Percentiles rank a stretch among this genome's conserved stretches.
Conservation (phyloP, 2,888 invertebrate species). For the Xiphydria camelus region DNA sequence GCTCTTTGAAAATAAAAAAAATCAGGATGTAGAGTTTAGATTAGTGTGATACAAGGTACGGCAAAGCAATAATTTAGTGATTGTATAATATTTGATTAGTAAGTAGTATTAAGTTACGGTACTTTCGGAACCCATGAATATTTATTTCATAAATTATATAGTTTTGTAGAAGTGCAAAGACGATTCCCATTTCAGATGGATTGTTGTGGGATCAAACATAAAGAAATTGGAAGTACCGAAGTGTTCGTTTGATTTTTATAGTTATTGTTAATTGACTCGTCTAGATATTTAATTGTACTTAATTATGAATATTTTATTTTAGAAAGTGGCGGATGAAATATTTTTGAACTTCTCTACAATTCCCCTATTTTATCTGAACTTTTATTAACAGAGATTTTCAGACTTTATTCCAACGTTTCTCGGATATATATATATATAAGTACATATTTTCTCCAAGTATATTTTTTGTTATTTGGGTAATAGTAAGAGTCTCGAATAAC, state of each 20-base stretch:
- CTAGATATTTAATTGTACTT: background rate
- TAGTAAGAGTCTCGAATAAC: too few species aligned
- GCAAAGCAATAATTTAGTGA: constrained; percentile 58
- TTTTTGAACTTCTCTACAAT: background rate
- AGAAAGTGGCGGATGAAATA: constrained; percentile 35
- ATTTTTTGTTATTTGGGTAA: too few species aligned
- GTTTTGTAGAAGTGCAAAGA: constrained; percentile 53
- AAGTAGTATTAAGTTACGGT: constrained; percentile 51
- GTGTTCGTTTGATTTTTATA: constrained; percentile 1
- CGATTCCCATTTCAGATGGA: constrained; percentile 35
- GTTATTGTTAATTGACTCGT: background rate
- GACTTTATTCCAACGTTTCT: too few species aligned
- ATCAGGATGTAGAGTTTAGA: constrained; percentile 46
- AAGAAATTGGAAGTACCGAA: constrained; percentile 2
- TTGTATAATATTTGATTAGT: constrained; percentile 56
- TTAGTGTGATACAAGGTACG: constrained; percentile 58
- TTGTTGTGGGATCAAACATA: constrained; percentile 17
- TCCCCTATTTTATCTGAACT: background rate
- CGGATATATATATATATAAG: too few species aligned
- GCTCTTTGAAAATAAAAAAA: constrained; percentile 28
- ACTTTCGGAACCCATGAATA: constrained; percentile 53
- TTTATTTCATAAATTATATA: constrained; percentile 54
- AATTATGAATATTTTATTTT: constrained; percentile 10
- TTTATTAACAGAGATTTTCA: too few species aligned
- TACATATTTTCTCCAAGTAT: too few species aligned